Percentiles rank a stretch among this genome's conserved stretches.
These are phyloP conservation scores for Aproaerema taeniolella DNA, from an alignment of 2,888 invertebrate genomes.

Conservation along the genomic window DNA sequence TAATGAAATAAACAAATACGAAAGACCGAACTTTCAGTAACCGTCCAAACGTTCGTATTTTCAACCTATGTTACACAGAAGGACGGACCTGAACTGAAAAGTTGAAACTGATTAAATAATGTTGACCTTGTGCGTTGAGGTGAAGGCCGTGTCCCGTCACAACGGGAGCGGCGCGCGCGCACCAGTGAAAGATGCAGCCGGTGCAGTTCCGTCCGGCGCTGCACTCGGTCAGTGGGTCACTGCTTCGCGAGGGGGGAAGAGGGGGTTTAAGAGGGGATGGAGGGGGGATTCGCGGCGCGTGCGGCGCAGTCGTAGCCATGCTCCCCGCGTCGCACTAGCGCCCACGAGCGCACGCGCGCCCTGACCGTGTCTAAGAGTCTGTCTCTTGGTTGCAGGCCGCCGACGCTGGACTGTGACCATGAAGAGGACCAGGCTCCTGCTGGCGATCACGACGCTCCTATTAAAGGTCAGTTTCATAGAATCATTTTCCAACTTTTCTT, in stretches of 20 bases:
- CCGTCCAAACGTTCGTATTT: no score
- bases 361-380: slow-evolving; percentile 51
- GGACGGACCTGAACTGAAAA: no score
- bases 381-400: slow-evolving; percentile 69
- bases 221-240: slow-evolving; percentile 75
- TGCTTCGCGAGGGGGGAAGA: slow-evolving; percentile 22
- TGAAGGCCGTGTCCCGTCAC: slow-evolving; percentile 64
- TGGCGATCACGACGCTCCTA: slow-evolving; percentile 66
- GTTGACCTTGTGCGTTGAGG: slow-evolving; percentile 61
- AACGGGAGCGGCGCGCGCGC: slow-evolving; percentile 51
- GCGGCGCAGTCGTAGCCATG: slow-evolving; percentile 36
- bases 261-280: slow-evolving; percentile 17
- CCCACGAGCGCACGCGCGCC: slow-evolving; percentile 38
- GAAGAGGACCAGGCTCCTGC: slow-evolving; percentile 71
- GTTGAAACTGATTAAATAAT: no score
- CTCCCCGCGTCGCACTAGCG: slow-evolving; percentile 35
- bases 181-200: slow-evolving; percentile 49
- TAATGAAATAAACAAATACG: no score
- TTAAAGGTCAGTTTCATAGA: slow-evolving; percentile 68
- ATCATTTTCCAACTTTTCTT: no score
- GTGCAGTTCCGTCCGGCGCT: slow-evolving; percentile 66
- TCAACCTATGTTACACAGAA: no score
- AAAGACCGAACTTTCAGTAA: no score
- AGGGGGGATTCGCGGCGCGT: slow-evolving; percentile 23
- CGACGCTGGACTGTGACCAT: slow-evolving; percentile 64